Conservation (phyloP, 2,888 invertebrate species). For the Noctua pronuba region DNA sequence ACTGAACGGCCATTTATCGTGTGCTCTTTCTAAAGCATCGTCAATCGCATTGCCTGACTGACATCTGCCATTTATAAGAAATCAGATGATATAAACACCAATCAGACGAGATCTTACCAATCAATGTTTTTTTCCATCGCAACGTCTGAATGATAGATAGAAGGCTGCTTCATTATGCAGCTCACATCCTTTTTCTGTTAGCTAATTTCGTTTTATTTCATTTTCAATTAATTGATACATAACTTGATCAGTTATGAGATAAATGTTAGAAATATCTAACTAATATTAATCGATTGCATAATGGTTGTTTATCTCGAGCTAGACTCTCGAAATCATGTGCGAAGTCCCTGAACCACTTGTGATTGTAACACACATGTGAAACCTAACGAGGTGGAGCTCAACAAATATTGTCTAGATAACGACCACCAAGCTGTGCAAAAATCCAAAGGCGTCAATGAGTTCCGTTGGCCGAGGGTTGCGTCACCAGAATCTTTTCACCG, state of each 20-base stretch:
- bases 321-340: slow-evolving; percentile 35
- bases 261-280: slow-evolving; percentile 13
- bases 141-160: slow-evolving; percentile 48
- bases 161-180: slow-evolving; percentile 39
- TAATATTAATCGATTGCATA: slow-evolving; percentile 38
- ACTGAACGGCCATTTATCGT: slow-evolving; percentile 78
- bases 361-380: slow-evolving; percentile 34
- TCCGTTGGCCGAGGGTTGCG: slow-evolving; percentile 68
- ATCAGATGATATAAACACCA: slow-evolving; percentile 74
- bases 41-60: slow-evolving; percentile 73
- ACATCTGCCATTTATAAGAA: slow-evolving; percentile 77
- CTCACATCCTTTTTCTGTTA: slow-evolving; percentile 25
- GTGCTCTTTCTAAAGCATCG: slow-evolving; percentile 71
- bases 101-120: slow-evolving; percentile 62
- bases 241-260: slow-evolving; percentile 30
- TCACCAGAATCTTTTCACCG: slow-evolving; percentile 77
- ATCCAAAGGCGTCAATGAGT: slow-evolving; percentile 52
- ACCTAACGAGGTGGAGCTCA: slow-evolving; percentile 23
- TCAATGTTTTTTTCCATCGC: slow-evolving; percentile 53
- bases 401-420: slow-evolving; percentile 39
- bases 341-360: slow-evolving; percentile 53
- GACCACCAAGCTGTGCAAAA: slow-evolving; percentile 49
- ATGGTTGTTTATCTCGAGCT: slow-evolving; percentile 36
- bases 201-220: slow-evolving; percentile 28
- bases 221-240: slow-evolving; percentile 40